A percentile compares a stretch with the other conserved stretches of the same genome.
phyloP scores from a whole-genome alignment of 1,140 invertebrate species.

The Drosophila ambigua region DNA sequence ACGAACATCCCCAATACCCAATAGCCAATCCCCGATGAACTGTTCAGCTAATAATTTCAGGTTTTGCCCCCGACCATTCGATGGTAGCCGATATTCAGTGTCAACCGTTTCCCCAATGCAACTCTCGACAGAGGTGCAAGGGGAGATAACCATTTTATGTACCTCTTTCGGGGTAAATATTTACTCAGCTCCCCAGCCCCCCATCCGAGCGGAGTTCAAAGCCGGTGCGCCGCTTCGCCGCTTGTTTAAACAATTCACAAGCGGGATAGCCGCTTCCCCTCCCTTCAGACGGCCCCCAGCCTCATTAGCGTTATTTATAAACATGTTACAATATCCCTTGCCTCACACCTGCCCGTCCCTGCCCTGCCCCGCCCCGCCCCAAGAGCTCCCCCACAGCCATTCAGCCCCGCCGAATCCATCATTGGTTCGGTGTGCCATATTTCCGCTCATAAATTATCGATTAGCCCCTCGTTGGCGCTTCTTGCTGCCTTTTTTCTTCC shows the following conservation, averaged over 20 bases:
- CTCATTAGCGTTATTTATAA: conserved; percentile 79
- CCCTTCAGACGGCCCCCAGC: neutral
- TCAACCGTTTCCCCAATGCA: conserved; percentile 15
- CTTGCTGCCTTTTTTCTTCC: conserved; percentile 8
- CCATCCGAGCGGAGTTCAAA: conserved; percentile 49
- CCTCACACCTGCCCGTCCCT: conserved; percentile 30
- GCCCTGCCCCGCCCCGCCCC: no score
- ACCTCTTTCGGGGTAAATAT: conserved; percentile 68
- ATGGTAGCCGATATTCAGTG: conserved; percentile 21
- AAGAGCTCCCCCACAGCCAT: neutral
- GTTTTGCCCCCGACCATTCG: no score
- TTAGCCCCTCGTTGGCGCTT: conserved; percentile 53
- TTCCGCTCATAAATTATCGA: conserved; percentile 77
- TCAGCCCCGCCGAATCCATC: conserved; percentile 35
- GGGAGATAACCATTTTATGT: conserved; percentile 63
- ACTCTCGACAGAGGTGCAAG: neutral
- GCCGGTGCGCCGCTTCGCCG: conserved; percentile 57
- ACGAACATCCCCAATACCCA: no score
- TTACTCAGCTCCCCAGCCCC: conserved; percentile 41
- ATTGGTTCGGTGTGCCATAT: conserved; percentile 51
- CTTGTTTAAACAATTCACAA: conserved; percentile 75
- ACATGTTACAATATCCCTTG: conserved; percentile 60
- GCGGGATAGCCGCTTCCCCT: neutral
- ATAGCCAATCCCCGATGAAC: no score
- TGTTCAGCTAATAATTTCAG: conserved; percentile 17